Evolutionary conservation across 2,113 vertebrate genomes (phyloP), one percentile per base, ranked within the genome.

Genomic region (Gobio gobio): DNA sequence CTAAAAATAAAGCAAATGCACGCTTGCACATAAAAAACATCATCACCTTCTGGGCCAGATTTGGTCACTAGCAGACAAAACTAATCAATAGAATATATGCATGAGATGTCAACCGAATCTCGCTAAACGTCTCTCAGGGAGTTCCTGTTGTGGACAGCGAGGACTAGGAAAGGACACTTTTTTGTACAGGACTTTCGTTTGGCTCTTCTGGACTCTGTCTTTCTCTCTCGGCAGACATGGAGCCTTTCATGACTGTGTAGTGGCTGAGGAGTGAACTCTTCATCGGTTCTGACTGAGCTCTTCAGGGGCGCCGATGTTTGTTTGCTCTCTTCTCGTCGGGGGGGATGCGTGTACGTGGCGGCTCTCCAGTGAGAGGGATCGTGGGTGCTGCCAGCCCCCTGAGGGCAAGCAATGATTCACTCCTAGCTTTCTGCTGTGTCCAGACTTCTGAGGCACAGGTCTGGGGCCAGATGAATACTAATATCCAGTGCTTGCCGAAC

Each of bases 61-160:
- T 29, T 20, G 24, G 82, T 84, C 61, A 83, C 51, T 78, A 22
- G 78, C 83, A 79, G 78, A 88, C 70, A 56, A 43, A 79, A 77
- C 73, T 82, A 77, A 82, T 86, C 85, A 82, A 83, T 78, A 83
- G 78, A 85, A 88, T 88, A 78, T 83, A 86, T 84, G 72, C 83
- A 82, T 83, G 87, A 86, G 85, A 66, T 20, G 6, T 59, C 49
- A 83, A 16, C 7, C 13, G 61, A 85, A 75, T 63, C 73, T 16
- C 43, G n/a, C 36, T 45, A 43, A 81, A 84, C 10, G 63, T 59
- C 68, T 73, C 18, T 33, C 74, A 56, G 47, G 29, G 56, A 36
- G 49, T 7, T 56, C 40, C 0, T 40, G 36, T 70, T 43, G 4
- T 81, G 26, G 22, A 86, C 22, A 51, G 22, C 79, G 40, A 63